Base-by-base conservation (phyloP, 92 coral and sea anemone genomes). In the Umimayanthus kanabou region DNA sequence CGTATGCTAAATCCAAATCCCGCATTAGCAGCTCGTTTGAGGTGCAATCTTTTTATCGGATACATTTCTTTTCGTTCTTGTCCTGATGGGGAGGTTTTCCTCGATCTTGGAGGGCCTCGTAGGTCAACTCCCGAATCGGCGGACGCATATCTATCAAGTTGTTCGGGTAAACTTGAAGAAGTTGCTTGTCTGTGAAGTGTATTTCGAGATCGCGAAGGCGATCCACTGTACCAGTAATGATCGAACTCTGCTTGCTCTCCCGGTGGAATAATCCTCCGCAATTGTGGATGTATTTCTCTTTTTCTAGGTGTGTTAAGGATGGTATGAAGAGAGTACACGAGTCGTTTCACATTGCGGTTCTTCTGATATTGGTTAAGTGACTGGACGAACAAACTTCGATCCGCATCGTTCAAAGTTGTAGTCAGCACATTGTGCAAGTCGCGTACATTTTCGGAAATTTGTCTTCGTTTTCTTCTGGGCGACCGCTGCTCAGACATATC, bases 1-100 rank as follows among this genome's bases (percentile, higher is more conserved):
- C 99, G 98, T 88, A 97, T 94, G 80, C 93, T 91, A 91, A 97
- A 97, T 39, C 99, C 99, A 91, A 93, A 97, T 47, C 97, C 93
- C 6, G 90, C 37, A 58, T 87, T 92, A 80, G 92, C 86, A 37
- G 89, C 80, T 39, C 96, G 95, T 91, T 95, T 95, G 28, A 95
- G 13, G 39, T 91, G 73, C 64, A 95, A 70, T 88, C 94, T 91
- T 76, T 94, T 89, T 40, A 93, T 84, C 43, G 98, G 96, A 69
- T 91, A 88, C 77, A 93, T 95, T 9, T 39, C 77, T 16, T 82
- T 91, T n/a, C 29, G 30, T n/a, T 87, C 77, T 13, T 84, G 87
- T 49, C 81, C 83, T 55, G 90, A 77, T 16, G 90, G 76, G 26
- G 89, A 87, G 9, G 89, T 89, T 67, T 89, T 89, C 55, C 87